Evolutionary conservation across 92 coral and sea anemone species (phyloP), one percentile per base, ranked within the genome.

Genomic region (Paramuricea clavata): DNA sequence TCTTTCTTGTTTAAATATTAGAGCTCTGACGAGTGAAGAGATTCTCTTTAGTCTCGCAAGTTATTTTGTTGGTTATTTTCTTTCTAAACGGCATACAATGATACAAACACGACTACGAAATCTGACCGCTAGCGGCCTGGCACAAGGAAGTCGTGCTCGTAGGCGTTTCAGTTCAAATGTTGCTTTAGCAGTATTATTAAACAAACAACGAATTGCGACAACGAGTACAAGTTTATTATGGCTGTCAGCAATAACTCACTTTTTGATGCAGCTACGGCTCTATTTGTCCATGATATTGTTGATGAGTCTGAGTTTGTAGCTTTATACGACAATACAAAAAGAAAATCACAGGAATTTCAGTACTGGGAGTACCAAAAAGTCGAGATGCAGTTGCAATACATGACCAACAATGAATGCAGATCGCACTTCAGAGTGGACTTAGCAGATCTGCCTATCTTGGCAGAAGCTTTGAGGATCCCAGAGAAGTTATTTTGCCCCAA

Each of bases 391-490:
- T n/a, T n/a, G n/a, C n/a, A n/a, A n/a, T n/a, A n/a, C n/a, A 56
- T 56, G 64, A 56, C 21, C 3, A 23, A 56, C 27, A 13, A 56
- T 11, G 64, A 56, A 13, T 56, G 64, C 27, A 17, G 21, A 4
- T 3, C 64, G 3, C 5, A 56, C 5, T 56, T 56, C 12, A 56
- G 64, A 11, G 3, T 56, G 21, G 12, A 22, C 17, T 61, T 23
- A 69, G 15, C 86, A 21, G 86, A 81, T 28, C 43, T 81, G 25
- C n/a, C 23, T 21, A n/a, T 65, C 16, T 26, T 81, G 79, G 86
- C 82, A 16, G 86, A n/a, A n/a, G n/a, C n/a, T n/a, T n/a, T n/a
- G n/a, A n/a, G n/a, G n/a, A n/a, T n/a, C n/a, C n/a, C n/a, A n/a
- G n/a, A n/a, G n/a, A n/a, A n/a, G n/a, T n/a, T n/a, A n/a, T n/a